phyloP scores from a whole-genome alignment of 2,113 vertebrate genomes.

The Grus americana region DNA sequence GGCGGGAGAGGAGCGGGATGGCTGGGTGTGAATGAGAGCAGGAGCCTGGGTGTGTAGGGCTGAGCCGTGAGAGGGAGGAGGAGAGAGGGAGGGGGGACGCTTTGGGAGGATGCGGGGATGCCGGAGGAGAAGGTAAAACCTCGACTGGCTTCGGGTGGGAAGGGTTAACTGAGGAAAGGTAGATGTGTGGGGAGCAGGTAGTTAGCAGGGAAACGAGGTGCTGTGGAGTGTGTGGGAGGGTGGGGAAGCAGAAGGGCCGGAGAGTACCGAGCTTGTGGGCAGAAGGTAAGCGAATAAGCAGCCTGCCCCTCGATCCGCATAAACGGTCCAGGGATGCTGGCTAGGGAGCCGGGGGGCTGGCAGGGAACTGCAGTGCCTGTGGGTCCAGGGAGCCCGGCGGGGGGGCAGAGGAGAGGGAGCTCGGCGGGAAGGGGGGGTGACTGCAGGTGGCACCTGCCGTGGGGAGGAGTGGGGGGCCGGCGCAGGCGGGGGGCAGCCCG shows the following conservation, averaged over 20 bases:
- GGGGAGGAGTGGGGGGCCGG: not conserved
- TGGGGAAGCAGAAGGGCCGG: not conserved
- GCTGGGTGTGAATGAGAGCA: not conserved
- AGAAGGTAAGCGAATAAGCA: not conserved
- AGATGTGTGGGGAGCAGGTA: not conserved
- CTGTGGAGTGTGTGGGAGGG: not conserved
- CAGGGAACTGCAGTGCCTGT: not conserved
- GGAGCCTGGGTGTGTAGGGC: not conserved
- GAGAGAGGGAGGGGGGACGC: too few relatives aligned
- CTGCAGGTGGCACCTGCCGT: not conserved
- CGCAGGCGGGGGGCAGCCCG: not conserved
- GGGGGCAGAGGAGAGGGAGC: not conserved
- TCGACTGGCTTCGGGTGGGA: not conserved
- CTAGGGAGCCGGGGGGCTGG: not conserved
- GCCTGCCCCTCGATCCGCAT: not conserved
- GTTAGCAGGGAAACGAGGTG: not conserved
- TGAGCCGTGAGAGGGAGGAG: not conserved
- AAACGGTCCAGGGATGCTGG: not conserved
- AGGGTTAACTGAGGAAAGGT: not conserved
- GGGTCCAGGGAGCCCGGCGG: not conserved
- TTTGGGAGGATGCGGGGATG: not conserved
- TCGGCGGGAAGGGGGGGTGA: not conserved
- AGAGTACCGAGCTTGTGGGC: not conserved
- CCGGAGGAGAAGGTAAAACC: not conserved
- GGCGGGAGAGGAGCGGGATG: not conserved